Conservation (phyloP, 2,888 invertebrate genomes). For the Tipula vernalis region DNA sequence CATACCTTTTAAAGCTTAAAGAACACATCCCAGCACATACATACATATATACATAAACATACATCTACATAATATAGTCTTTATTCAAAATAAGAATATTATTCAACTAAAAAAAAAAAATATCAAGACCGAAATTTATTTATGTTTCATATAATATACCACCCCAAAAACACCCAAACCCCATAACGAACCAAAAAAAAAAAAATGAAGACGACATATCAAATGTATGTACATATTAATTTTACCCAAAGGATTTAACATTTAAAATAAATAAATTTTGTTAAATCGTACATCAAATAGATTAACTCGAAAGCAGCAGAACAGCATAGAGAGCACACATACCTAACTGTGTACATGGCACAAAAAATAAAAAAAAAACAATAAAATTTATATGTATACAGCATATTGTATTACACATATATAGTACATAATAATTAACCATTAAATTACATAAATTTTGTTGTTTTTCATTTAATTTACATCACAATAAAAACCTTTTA, state of each 20-base stretch:
- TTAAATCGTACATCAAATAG: slow-evolving; percentile 4
- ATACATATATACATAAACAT: too few species aligned
- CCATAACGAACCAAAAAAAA: background rate
- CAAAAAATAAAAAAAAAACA: background rate
- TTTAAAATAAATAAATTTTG: background rate
- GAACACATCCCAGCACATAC: background rate
- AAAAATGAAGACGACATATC: background rate
- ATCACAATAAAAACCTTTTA: background rate
- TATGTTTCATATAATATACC: background rate
- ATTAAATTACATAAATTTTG: background rate
- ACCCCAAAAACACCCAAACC: background rate
- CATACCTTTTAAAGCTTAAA: background rate
- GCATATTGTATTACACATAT: background rate
- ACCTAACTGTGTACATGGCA: background rate
- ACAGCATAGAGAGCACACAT: background rate
- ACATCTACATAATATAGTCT: background rate
- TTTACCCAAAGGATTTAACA: background rate
- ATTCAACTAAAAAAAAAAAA: background rate
- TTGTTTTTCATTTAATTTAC: background rate
- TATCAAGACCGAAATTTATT: background rate
- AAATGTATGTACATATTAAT: slow-evolving; percentile 4
- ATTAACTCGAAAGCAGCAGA: background rate
- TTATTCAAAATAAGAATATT: background rate
- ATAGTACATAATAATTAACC: background rate
- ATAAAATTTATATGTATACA: background rate